Evolutionary conservation across 2,797 vertebrate species (phyloP), one percentile per base, ranked within the genome.

Genomic region (Melanotaenia pygmaea): DNA sequence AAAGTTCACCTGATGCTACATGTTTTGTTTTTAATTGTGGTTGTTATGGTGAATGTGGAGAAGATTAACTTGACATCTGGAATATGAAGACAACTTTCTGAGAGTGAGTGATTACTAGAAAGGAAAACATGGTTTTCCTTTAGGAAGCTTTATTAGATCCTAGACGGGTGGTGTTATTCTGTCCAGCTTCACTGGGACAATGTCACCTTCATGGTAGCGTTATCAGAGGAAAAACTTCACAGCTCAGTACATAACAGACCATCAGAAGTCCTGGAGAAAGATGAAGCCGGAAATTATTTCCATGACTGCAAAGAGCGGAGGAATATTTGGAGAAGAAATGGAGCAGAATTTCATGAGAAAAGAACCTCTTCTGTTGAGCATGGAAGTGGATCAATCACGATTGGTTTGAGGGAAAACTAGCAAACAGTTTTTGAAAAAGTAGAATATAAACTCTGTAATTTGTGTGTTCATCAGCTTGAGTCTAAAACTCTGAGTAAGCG

Each of bases 401-500:
- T 47, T 47, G 18, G 18, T 6, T 20, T 47, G 43, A 47, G 1
- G 43, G 18, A 47, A 20, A 20, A 5, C 43, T 20, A 47, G 20
- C 30, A 3, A 30, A 30, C 30, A 30, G 30, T 30, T 30, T 26
- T 30, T 30, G 30, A 30, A 30, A 30, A 30, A 30, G 30, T 30
- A 30, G 30, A 30, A 30, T 30, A 30, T 30, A 30, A 30, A 26
- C 26, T 26, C 59, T 24, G 12, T 24, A 22, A 61, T 35, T 38
- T 69, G 0, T 77, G 16, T 69, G 35, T 77, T 40, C 16, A 1
- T 38, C 73, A 95, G 94, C 75, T 95, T 82, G 85, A 91, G 0
- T 54, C 88, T 59, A 75, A 74, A 51, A 61, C 51, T 30, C 75
- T 93, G 64, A 85, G 47, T 9, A 86, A 79, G 58, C 84, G 87